Conservation (phyloP, 2,888 invertebrate genomes). For the Drosophila testacea region DNA sequence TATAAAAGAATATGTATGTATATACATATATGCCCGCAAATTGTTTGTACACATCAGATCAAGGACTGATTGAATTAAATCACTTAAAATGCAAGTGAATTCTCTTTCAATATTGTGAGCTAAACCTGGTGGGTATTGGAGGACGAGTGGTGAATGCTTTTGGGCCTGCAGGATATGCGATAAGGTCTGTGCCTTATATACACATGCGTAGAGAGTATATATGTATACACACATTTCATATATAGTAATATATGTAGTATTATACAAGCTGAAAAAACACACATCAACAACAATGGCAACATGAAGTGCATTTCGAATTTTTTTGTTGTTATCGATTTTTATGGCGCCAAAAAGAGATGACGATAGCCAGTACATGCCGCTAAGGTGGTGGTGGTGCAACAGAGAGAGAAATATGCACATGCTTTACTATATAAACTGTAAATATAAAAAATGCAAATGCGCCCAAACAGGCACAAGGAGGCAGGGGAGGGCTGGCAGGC, state of each 20-base stretch:
- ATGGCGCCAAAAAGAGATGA: slow-evolving; percentile 25
- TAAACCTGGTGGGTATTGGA: slow-evolving; percentile 2
- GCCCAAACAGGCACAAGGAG: slow-evolving; percentile 25
- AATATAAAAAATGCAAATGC: slow-evolving; percentile 78
- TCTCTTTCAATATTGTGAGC: slow-evolving; percentile 39
- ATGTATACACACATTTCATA: slow-evolving; percentile 5
- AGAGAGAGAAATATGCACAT: slow-evolving; percentile 15
- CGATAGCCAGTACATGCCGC: slow-evolving; percentile 22
- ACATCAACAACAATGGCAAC: slow-evolving; percentile 61
- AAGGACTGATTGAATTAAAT: slow-evolving; percentile 64
- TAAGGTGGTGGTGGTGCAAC: slow-evolving; percentile 16
- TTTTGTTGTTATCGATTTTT: slow-evolving; percentile 73
- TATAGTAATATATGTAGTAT: slow-evolving; percentile 24
- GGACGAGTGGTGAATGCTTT: slow-evolving; percentile 10
- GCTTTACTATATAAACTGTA: slow-evolving; percentile 54
- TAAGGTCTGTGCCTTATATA: slow-evolving; percentile 42
- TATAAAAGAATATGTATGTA: slow-evolving; percentile 9
- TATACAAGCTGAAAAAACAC: slow-evolving; percentile 29
- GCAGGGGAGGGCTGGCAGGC: slow-evolving; percentile 10
- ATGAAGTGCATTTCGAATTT: slow-evolving; percentile 63
- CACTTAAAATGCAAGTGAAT: slow-evolving; percentile 57
- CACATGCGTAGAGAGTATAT: slow-evolving; percentile 17
- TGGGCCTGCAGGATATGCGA: slow-evolving; percentile 37
- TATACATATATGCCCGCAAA: slow-evolving; percentile 3
- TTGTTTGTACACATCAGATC: slow-evolving; percentile 27